These are phyloP conservation scores for Steatornis caripensis DNA, from an alignment of 2,113 vertebrate species.

Conservation along the genomic window DNA sequence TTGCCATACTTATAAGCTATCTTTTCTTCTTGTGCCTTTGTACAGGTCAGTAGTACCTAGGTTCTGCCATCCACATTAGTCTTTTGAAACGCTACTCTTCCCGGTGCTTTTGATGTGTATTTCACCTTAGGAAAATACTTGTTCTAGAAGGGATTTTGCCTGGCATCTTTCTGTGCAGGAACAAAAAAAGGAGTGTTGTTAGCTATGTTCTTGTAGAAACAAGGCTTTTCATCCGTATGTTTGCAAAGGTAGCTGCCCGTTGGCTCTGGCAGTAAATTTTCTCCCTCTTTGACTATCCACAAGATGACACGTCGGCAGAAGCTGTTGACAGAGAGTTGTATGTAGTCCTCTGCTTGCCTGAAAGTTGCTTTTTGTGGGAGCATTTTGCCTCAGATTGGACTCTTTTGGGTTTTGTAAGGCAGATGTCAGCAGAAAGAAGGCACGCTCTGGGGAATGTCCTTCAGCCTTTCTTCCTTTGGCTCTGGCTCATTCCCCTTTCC, in stretches of 20 bases:
- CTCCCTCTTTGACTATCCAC: neutral
- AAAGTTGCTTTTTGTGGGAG: neutral
- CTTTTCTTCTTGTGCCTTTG: neutral
- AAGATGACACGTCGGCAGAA: neutral
- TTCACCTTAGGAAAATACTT: neutral
- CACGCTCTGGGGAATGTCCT: rapidly evolving
- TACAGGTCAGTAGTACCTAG: neutral
- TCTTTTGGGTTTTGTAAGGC: neutral
- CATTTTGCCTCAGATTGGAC: neutral
- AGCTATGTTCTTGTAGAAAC: neutral
- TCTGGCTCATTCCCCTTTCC: neutral
- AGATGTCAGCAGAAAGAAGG: neutral
- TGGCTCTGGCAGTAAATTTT: neutral
- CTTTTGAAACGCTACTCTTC: neutral
- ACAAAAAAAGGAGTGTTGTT: neutral
- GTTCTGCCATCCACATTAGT: neutral
- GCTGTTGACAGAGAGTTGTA: neutral
- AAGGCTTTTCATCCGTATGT: neutral
- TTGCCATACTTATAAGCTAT: neutral
- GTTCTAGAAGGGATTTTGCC: neutral
- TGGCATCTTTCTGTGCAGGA: neutral
- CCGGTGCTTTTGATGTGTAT: neutral
- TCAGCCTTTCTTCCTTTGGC: neutral
- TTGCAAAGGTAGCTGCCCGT: neutral
- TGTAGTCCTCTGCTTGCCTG: neutral